Evolutionary conservation across 2,888 invertebrate species (phyloP).

Genomic region (Pammene aurita): DNA sequence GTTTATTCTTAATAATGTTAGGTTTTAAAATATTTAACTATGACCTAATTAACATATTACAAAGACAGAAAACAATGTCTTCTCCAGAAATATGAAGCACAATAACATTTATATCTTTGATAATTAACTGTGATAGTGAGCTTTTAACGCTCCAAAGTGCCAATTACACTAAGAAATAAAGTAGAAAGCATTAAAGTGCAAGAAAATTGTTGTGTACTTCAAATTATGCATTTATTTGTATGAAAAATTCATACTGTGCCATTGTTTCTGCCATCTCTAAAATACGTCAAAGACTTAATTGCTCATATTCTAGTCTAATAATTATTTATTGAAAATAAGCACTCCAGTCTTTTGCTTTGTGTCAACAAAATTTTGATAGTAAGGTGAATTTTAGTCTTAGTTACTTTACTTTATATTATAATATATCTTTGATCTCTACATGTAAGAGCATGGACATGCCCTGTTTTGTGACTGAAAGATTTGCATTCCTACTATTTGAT

Average conservation of each 20-base stretch:
- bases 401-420: constrained; percentile 46
- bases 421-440: constrained; percentile 58
- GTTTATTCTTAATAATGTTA: constrained; percentile 12
- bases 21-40: constrained; percentile 14
- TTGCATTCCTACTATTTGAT: constrained; percentile 63
- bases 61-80: constrained; percentile 12
- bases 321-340: constrained; percentile 48
- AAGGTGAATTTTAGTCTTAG: constrained; percentile 46
- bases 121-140: constrained; percentile 71
- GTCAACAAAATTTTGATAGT: constrained; percentile 36
- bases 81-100: constrained; percentile 3
- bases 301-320: constrained; percentile 83
- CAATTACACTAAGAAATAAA: constrained; percentile 41
- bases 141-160: constrained; percentile 66
- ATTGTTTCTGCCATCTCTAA: constrained; percentile 67
- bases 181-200: constrained; percentile 35
- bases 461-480: constrained; percentile 56
- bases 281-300: constrained; percentile 69
- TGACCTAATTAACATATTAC: not conserved
- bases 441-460: constrained; percentile 46
- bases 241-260: constrained; percentile 63
- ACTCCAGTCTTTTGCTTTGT: constrained; percentile 21
- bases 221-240: constrained; percentile 41
- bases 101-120: constrained; percentile 56
- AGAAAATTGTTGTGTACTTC: constrained; percentile 46